phyloP scores from a whole-genome alignment of 2,888 invertebrate species.

The Polia nebulosa region DNA sequence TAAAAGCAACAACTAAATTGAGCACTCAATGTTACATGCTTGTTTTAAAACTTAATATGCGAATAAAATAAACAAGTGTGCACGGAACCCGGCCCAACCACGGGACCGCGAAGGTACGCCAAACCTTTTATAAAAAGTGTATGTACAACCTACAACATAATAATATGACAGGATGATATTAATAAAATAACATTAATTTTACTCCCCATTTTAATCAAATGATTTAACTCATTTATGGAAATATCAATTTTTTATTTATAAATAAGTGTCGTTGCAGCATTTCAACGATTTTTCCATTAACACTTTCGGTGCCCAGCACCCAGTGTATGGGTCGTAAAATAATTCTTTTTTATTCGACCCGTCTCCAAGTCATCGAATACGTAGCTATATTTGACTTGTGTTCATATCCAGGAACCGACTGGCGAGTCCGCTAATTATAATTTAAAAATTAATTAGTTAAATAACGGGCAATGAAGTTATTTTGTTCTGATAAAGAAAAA shows the following conservation, averaged over 20 bases:
- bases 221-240: constrained; percentile 48
- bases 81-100: constrained; percentile 35
- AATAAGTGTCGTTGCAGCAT: constrained; percentile 34
- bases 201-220: constrained; percentile 46
- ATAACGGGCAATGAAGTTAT: no score
- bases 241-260: constrained; percentile 31
- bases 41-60: constrained; percentile 69
- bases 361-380: no score
- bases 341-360: constrained; percentile 2
- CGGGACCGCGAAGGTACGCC: constrained; percentile 57
- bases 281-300: no score
- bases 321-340: no score
- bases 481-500: no score
- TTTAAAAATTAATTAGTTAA: no score
- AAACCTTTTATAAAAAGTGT: constrained; percentile 73
- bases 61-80: constrained; percentile 61
- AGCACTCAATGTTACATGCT: constrained; percentile 79
- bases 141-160: constrained; percentile 76
- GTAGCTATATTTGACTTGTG: no score
- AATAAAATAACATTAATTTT: constrained; percentile 55
- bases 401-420: no score
- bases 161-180: constrained; percentile 58
- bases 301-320: no score
- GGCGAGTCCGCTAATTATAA: no score
- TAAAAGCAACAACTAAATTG: constrained; percentile 81